phyloP scores from a whole-genome alignment of 2,888 invertebrate species.

The Schizaphis graminum region DNA sequence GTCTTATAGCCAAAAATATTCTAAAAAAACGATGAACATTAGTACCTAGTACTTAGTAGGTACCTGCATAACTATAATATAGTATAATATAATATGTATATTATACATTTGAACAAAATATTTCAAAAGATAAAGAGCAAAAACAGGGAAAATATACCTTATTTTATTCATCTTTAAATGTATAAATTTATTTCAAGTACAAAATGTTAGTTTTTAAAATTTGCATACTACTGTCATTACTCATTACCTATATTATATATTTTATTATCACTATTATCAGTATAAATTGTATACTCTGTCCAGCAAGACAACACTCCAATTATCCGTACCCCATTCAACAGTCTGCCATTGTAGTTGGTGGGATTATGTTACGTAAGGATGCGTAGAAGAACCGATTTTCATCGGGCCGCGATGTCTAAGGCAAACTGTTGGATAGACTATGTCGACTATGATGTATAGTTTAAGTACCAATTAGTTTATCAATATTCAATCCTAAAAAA shows the following conservation, averaged over 20 bases:
- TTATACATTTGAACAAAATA: background rate
- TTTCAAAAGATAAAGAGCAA: background rate
- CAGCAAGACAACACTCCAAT: too few species aligned
- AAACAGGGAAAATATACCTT: background rate
- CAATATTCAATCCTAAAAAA: background rate
- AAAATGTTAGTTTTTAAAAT: background rate
- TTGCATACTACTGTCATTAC: background rate
- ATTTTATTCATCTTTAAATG: background rate
- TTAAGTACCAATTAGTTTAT: background rate
- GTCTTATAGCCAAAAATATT: background rate
- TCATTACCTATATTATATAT: background rate
- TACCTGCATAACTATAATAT: background rate
- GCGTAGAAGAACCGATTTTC: too few species aligned
- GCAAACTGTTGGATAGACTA: too few species aligned
- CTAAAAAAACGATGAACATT: background rate
- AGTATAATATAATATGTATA: too few species aligned
- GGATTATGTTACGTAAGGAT: too few species aligned
- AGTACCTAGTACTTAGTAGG: background rate
- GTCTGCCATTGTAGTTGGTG: too few species aligned
- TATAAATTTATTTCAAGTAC: background rate
- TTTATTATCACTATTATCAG: too few species aligned
- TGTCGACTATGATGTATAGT: background rate
- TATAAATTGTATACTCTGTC: too few species aligned
- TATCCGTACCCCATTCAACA: too few species aligned
- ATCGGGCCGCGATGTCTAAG: too few species aligned